Evolutionary conservation across 1,140 invertebrate genomes (phyloP), one percentile per base, ranked within the genome.

Genomic region (Megathymus violae): DNA sequence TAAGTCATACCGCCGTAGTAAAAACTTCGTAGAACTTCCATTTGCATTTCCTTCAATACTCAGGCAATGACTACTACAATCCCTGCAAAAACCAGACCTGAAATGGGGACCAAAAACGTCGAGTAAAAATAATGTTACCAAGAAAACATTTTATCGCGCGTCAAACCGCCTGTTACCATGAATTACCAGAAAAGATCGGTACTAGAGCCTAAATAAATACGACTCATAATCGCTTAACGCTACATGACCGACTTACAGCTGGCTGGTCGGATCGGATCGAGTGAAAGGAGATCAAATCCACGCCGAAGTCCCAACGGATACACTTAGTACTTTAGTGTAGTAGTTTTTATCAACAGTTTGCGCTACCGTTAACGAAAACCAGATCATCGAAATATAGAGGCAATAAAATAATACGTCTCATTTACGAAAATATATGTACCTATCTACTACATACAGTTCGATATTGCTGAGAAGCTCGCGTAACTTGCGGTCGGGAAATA

Each of bases 231-330:
- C 3, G 14, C 3, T 40, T 48, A 19, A n/a, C n/a, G 31, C 31
- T 3, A 19, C 16, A 13, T 56, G 43, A 64, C 62, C 51, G 62
- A 43, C 25, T 38, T 66, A 58, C 34, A 41, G n/a, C n/a, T n/a
- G n/a, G 31, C 15, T 44, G 41, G 40, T 14, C 16, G 13, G 63
- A 13, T 17, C 46, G 40, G 56, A 31, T 31, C 27, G 27, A 31
- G 67, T 64, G 67, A 69, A 69, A 69, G 67, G 67, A 56, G 62
- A 51, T 31, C 27, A 9, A 7, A 7, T 4, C 27, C n/a, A n/a
- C n/a, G n/a, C 1, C 9, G 27, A 31, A 7, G 27, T 31, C 27
- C 27, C 27, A 31, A 9, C 27, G 27, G 27, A 31, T 9, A 31
- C 27, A 31, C 27, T 31, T 31, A n/a, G 27, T 9, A 31, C 4